Percentiles rank a stretch among this genome's conserved stretches.
Evolutionary conservation across 2,797 vertebrate genomes (phyloP).

Genomic region (Sphenodon punctatus): DNA sequence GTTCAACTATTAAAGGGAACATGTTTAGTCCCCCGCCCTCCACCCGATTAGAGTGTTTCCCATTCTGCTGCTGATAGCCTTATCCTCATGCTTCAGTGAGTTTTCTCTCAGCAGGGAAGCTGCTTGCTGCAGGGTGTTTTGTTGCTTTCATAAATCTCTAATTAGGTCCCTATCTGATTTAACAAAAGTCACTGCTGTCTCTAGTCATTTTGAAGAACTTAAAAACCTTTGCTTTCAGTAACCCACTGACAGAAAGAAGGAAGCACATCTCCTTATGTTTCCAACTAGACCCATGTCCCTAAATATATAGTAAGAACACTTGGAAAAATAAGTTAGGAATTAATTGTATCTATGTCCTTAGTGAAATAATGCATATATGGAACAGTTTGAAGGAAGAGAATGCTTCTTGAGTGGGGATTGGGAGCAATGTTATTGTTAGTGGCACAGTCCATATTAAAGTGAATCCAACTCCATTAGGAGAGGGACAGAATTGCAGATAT

Average conservation of each 20-base stretch:
- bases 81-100: constrained; percentile 54
- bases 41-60: too few relatives aligned
- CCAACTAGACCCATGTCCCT: background rate
- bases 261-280: background rate
- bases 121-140: constrained; percentile 59
- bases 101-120: constrained; percentile 63
- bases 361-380: constrained; percentile 2
- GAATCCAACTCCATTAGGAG: constrained; percentile 45
- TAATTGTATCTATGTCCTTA: constrained; percentile 40
- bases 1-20: constrained; percentile 28
- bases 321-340: background rate
- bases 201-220: constrained; percentile 59
- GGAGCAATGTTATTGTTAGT: constrained; percentile 42
- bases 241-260: constrained; percentile 55
- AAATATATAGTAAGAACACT: constrained; percentile 17
- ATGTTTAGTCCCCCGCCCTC: too few relatives aligned
- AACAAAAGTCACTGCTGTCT: constrained; percentile 59
- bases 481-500: constrained; percentile 32
- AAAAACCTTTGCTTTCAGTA: constrained; percentile 72
- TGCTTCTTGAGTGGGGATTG: background rate
- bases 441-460: constrained; percentile 24
- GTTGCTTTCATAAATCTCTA: constrained; percentile 67
- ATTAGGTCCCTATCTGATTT: constrained; percentile 72
- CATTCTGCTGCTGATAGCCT: constrained; percentile 54
- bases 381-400: background rate